Percentiles rank a stretch among this genome's conserved stretches.
These are phyloP conservation scores for Ectemnius lituratus DNA, from an alignment of 2,888 invertebrate species.

Conservation along the genomic window DNA sequence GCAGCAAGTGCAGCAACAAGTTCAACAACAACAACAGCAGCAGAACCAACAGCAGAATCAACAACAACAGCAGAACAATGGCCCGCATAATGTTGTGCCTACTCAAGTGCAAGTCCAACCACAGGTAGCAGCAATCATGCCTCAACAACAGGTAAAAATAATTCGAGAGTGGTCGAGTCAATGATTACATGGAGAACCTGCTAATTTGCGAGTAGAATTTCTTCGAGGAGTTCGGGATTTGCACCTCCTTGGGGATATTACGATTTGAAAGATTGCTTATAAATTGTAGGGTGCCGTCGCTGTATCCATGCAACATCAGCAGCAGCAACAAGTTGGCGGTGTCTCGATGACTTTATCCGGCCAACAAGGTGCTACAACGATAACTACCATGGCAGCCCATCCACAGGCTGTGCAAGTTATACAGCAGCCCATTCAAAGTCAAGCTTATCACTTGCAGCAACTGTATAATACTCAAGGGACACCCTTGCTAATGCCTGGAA, in stretches of 20 bases:
- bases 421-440: constrained; percentile 88
- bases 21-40: constrained; percentile 65
- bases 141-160: constrained; percentile 74
- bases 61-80: constrained; percentile 68
- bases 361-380: constrained; percentile 80
- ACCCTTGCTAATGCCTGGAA: constrained; percentile 88
- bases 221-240: too few relatives aligned
- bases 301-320: constrained; percentile 79
- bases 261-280: constrained; percentile 19
- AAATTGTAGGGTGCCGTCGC: constrained; percentile 74
- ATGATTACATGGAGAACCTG: too few relatives aligned
- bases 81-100: constrained; percentile 72
- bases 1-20: constrained; percentile 68
- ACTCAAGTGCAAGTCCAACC: constrained; percentile 75
- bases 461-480: constrained; percentile 89
- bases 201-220: too few relatives aligned
- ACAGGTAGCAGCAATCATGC: constrained; percentile 77
- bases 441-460: constrained; percentile 86
- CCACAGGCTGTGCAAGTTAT: constrained; percentile 89
- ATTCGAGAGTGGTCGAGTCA: neutral
- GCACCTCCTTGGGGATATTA: neutral
- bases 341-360: constrained; percentile 76
- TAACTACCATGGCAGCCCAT: constrained; percentile 88
- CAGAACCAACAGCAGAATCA: constrained; percentile 67
- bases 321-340: constrained; percentile 78